Percentiles rank a stretch among this genome's conserved stretches.
Evolutionary conservation across 2,888 invertebrate species (phyloP).

Genomic region (Drosophila borealis): DNA sequence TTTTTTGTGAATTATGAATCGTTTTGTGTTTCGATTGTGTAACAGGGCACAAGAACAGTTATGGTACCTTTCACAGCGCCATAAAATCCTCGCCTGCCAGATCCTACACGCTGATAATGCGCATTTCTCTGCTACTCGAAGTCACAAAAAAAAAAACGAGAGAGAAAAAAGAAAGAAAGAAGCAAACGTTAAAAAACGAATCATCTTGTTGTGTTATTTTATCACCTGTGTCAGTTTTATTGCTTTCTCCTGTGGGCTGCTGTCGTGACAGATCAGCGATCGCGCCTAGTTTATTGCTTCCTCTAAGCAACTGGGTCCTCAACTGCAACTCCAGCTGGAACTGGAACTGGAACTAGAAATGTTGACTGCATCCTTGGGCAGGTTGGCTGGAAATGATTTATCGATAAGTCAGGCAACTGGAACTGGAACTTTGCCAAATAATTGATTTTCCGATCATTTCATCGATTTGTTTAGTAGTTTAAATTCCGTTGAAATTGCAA

Average conservation of each 20-base stretch:
- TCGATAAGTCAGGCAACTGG: no score
- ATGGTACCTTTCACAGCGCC: conserved; percentile 59
- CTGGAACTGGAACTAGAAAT: conserved; percentile 4
- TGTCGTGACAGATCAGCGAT: conserved; percentile 75
- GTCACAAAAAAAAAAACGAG: conserved; percentile 11
- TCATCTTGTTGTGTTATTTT: conserved; percentile 82
- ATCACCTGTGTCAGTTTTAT: conserved; percentile 80
- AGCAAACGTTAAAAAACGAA: conserved; percentile 43
- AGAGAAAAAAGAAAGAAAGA: conserved; percentile 3
- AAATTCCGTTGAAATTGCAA: not conserved
- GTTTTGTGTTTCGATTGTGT: conserved; percentile 71
- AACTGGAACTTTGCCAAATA: no score
- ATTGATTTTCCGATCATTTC: no score
- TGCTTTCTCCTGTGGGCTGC: conserved; percentile 60
- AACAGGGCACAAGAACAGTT: conserved; percentile 76
- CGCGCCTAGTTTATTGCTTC: conserved; percentile 81
- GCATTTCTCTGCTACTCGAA: conserved; percentile 67
- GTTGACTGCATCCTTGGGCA: conserved; percentile 2
- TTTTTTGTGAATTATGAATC: conserved; percentile 62
- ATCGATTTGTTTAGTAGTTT: not conserved
- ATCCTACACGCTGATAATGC: conserved; percentile 70
- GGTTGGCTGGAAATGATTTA: not conserved
- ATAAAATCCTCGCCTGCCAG: conserved; percentile 64
- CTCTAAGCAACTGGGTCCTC: conserved; percentile 40
- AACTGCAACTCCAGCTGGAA: conserved; percentile 12